Conservation (phyloP, 1,140 invertebrate genomes). For the Achroia grisella region DNA sequence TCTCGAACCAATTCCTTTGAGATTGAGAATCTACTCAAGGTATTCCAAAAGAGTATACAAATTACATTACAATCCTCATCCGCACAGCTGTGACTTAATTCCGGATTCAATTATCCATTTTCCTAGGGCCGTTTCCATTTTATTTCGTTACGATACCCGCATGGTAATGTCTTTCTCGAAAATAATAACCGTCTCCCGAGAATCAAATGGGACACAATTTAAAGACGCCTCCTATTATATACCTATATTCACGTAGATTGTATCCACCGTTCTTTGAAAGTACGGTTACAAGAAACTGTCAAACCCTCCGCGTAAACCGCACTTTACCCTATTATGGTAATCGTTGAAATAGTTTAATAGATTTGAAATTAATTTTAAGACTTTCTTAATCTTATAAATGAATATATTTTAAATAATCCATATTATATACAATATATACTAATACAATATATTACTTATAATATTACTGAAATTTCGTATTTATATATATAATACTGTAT, state of each 20-base stretch:
- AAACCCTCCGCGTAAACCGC: conserved; percentile 10
- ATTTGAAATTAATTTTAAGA: too few relatives aligned
- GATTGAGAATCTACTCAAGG: conserved; percentile 91
- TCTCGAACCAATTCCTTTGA: conserved; percentile 91
- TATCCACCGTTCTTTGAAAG: conserved; percentile 11
- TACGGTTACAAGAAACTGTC: conserved; percentile 7
- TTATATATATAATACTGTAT: too few relatives aligned
- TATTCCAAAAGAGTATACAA: conserved; percentile 23
- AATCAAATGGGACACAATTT: conserved; percentile 21
- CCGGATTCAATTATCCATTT: conserved; percentile 30
- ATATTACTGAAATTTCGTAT: too few relatives aligned
- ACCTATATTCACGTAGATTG: conserved; percentile 15
- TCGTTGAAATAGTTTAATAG: too few relatives aligned
- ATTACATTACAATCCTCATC: conserved; percentile 22
- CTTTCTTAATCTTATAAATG: too few relatives aligned
- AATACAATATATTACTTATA: too few relatives aligned
- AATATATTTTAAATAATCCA: too few relatives aligned
- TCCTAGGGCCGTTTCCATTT: conserved; percentile 22
- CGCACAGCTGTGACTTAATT: conserved; percentile 30
- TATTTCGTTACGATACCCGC: conserved; percentile 31
- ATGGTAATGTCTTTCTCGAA: conserved; percentile 31
- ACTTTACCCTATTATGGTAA: conserved; percentile 8
- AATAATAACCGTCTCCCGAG: conserved; percentile 32
- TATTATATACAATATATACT: too few relatives aligned
- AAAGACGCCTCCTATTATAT: conserved; percentile 21